phyloP scores from a whole-genome alignment of 2,888 invertebrate genomes.

The Stegana nigrithorax region DNA sequence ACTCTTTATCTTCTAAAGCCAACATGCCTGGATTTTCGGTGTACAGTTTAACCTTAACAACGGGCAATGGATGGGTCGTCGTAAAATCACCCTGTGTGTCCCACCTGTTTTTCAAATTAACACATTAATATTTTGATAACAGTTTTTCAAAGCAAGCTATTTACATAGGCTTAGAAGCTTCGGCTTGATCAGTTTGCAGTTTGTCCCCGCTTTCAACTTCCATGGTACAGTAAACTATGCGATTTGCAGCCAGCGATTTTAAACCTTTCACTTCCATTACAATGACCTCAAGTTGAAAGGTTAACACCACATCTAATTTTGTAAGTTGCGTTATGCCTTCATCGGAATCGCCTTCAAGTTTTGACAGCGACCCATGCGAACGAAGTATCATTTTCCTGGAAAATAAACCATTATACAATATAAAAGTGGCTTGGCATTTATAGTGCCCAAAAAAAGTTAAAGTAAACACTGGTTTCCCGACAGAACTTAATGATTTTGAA shows the following conservation, averaged over 20 bases:
- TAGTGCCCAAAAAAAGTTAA: too few species aligned
- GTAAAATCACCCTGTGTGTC: conserved; percentile 99
- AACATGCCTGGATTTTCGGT: conserved; percentile 98
- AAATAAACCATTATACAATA: neutral
- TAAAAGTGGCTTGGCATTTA: too few species aligned
- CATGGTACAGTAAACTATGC: conserved; percentile 99
- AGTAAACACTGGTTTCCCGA: too few species aligned
- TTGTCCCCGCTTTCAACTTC: conserved; percentile 99
- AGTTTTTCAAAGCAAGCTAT: conserved; percentile 47
- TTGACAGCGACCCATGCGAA: conserved; percentile 91
- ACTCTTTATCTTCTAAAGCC: conserved; percentile 98
- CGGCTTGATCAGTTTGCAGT: conserved; percentile 98
- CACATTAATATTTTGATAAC: neutral
- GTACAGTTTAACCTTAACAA: conserved; percentile 97
- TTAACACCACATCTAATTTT: conserved; percentile 97
- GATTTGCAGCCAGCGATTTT: conserved; percentile 94
- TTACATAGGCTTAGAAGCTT: conserved; percentile 97
- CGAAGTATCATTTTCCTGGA: conserved; percentile 72
- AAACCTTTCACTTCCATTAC: conserved; percentile 99
- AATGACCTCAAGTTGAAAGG: conserved; percentile 96
- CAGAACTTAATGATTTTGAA: too few species aligned
- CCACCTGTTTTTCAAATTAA: conserved; percentile 85
- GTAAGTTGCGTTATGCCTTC: conserved; percentile 96
- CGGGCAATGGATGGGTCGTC: conserved; percentile 95
- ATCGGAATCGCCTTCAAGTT: conserved; percentile 93